Conservation (phyloP, 2,888 invertebrate genomes). For the Drosophila melanosoma region DNA sequence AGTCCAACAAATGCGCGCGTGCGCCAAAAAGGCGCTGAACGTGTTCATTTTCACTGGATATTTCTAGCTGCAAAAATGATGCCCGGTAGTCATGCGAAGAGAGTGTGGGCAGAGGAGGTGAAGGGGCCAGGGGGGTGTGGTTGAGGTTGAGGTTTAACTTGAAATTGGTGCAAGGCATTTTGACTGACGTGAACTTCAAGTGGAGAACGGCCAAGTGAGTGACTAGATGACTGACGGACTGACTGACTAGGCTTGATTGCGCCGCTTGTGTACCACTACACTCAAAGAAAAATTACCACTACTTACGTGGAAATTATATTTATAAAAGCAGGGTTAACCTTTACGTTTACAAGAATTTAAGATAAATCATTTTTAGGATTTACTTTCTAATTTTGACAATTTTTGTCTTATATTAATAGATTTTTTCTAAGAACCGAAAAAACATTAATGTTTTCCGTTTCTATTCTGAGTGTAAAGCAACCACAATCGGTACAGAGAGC, state of each 20-base stretch:
- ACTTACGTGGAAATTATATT: not conserved
- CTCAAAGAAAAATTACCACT: not conserved
- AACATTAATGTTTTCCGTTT: not conserved
- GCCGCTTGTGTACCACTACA: slow-evolving; percentile 45
- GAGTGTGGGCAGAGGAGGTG: not conserved
- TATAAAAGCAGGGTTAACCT: not conserved
- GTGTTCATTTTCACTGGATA: slow-evolving; percentile 75
- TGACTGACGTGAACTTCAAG: slow-evolving; percentile 57
- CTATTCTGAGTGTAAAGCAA: slow-evolving; percentile 18
- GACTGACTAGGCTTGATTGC: slow-evolving; percentile 63
- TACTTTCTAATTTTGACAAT: too few species aligned
- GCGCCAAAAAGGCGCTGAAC: slow-evolving; percentile 64
- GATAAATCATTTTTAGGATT: too few species aligned
- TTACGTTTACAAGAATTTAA: too few species aligned
- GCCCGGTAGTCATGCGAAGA: slow-evolving; percentile 82
- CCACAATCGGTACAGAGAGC: slow-evolving; percentile 32
- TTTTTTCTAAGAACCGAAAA: too few species aligned
- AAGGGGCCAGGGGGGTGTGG: not conserved
- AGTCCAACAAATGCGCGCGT: slow-evolving; percentile 68
- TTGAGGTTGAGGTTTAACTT: slow-evolving; percentile 13
- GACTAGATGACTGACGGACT: slow-evolving; percentile 35
- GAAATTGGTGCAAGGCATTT: slow-evolving; percentile 67
- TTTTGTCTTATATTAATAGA: too few species aligned
- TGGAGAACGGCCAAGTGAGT: slow-evolving; percentile 31
- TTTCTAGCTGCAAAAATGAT: slow-evolving; percentile 72